Base-by-base conservation (phyloP, 1,140 invertebrate genomes). In the Carposina sasakii region DNA sequence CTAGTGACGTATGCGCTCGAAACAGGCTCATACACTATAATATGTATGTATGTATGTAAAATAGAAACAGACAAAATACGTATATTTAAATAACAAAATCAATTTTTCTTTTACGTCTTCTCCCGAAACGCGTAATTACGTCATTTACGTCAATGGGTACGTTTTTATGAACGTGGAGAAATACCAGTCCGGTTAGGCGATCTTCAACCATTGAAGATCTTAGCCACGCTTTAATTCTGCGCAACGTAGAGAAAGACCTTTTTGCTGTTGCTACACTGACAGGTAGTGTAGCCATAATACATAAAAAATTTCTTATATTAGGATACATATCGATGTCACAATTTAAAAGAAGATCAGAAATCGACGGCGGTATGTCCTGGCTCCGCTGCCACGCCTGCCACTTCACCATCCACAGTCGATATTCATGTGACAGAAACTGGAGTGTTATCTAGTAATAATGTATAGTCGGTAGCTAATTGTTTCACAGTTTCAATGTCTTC, bases 261-360 rank as follows among this genome's bases (percentile, higher is more conserved):
- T 73, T 69, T 37, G 55, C 57, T n/a, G 55, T 68, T 2, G 70
- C 63, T 54, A 58, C 52, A 54, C 61, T 67, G n/a, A 73, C 51
- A 40, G 67, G 67, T 31, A 75, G 48, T 52, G 63, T 64, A 37
- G 52, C 50, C 31, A 62, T 46, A 30, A 67, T 42, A 42, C 22
- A 42, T 42, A 42, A 42, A 42, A 42, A 42, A 5, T 23, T 23
- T 42, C 40, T 42, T 42, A 42, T 26, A 23, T 42, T 24, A 24
- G 23, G 21, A 23, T 42, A 42, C 21, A 42, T 8, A 42, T 42
- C 24, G 22, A 42, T 42, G 22, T 42, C 40, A 42, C 16, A 42
- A 23, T 42, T 42, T 42, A n/a, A 42, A 24, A 42, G 23, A 24
- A 42, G 3, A 24, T 42, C 40, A 5, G 40, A 24, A 42, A 42